phyloP scores from a whole-genome alignment of 2,113 vertebrate genomes.

The Amblyornis subalaris region DNA sequence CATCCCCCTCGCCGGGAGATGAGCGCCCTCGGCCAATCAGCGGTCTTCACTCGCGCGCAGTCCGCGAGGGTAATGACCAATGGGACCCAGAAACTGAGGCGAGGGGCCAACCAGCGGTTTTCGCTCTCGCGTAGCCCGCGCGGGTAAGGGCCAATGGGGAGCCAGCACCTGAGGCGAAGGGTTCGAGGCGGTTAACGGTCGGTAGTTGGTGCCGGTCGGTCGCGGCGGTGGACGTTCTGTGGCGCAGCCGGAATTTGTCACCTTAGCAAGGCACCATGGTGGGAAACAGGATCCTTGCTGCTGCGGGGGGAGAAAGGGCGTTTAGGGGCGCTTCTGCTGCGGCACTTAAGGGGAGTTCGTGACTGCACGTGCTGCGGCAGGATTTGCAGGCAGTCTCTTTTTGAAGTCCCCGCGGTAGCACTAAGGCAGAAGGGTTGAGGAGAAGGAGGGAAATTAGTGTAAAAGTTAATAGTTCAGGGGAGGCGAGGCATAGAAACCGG shows the following conservation, averaged over 20 bases:
- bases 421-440: no score
- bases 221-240: accelerated
- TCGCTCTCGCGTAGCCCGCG: background rate
- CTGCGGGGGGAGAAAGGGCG: background rate
- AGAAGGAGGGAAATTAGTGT: background rate
- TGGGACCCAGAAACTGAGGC: background rate
- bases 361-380: accelerated
- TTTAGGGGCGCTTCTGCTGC: background rate
- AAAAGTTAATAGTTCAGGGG: background rate
- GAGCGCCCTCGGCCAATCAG: background rate
- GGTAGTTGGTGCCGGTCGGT: background rate
- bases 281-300: background rate
- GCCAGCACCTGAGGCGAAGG: background rate
- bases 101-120: background rate
- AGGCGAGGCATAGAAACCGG: background rate
- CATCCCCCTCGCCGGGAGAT: background rate
- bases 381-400: no score
- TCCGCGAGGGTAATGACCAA: background rate
- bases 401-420: background rate
- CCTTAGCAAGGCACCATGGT: background rate
- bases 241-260: background rate
- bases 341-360: accelerated
- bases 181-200: background rate
- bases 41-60: background rate
- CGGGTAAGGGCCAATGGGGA: background rate